These are phyloP conservation scores for Drosophila nr. fundita DNA, from an alignment of 2,888 invertebrate genomes.

Conservation along the genomic window DNA sequence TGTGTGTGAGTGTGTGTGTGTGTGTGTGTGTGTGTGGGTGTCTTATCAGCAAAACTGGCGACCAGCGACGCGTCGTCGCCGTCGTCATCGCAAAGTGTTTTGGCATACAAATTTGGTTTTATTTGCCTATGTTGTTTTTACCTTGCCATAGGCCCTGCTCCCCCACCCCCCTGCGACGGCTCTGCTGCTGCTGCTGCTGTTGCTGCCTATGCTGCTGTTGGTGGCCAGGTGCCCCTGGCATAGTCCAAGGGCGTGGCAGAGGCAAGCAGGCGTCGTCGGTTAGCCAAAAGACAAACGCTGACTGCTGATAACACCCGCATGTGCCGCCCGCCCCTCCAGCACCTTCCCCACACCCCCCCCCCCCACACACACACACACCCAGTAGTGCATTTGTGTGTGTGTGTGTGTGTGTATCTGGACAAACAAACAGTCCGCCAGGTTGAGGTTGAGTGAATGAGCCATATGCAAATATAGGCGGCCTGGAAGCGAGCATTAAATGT, in stretches of 20 bases:
- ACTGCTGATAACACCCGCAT: constrained; percentile 79
- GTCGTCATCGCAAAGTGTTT: constrained; percentile 71
- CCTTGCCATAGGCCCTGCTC: constrained; percentile 7
- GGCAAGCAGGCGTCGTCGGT: constrained; percentile 30
- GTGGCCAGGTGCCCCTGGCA: constrained; percentile 52
- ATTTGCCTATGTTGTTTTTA: constrained; percentile 62
- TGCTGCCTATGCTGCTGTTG: constrained; percentile 38
- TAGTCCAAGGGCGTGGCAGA: constrained; percentile 25
- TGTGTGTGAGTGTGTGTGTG: constrained; percentile 25
- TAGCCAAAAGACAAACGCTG: constrained; percentile 70
- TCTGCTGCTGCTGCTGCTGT: constrained; percentile 19
- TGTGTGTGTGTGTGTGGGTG: constrained; percentile 39
- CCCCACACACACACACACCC: background rate
- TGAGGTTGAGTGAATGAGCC: constrained; percentile 74
- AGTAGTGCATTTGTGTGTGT: constrained; percentile 18
- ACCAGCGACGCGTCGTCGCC: constrained; percentile 48
- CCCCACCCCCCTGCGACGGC: background rate
- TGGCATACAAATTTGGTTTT: constrained; percentile 79
- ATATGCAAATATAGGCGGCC: constrained; percentile 77
- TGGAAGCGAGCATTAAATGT: constrained; percentile 70
- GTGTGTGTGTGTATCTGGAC: constrained; percentile 68
- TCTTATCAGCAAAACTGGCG: constrained; percentile 58
- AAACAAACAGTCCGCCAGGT: constrained; percentile 74
- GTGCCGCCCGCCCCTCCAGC: constrained; percentile 23
- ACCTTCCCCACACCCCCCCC: background rate